phyloP scores from a whole-genome alignment of 2,888 invertebrate species.

The Pyrocoelia pectoralis region DNA sequence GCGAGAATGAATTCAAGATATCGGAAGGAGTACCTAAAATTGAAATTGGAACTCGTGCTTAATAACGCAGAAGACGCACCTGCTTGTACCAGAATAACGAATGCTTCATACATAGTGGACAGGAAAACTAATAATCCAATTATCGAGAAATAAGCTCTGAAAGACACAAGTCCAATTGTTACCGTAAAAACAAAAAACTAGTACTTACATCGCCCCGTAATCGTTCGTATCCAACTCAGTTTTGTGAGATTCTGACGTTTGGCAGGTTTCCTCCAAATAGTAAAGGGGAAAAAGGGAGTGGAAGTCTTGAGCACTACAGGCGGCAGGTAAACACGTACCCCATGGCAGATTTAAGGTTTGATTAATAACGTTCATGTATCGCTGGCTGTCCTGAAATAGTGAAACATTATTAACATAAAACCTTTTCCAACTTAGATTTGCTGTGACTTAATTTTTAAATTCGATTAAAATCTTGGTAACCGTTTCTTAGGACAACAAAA shows the following conservation, averaged over 20 bases:
- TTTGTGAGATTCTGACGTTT: not conserved
- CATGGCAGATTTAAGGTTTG: not conserved
- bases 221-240: not conserved
- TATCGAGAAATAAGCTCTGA: not conserved
- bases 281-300: not conserved
- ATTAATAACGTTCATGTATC: too few species aligned
- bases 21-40: not conserved
- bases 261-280: not conserved
- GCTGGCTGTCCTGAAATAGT: too few species aligned
- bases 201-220: not conserved
- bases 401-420: too few species aligned
- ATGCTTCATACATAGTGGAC: too few species aligned
- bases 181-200: not conserved
- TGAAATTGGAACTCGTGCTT: too few species aligned
- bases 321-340: not conserved
- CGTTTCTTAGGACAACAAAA: too few species aligned
- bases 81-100: too few species aligned
- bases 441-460: too few species aligned
- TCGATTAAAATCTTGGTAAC: too few species aligned
- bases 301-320: not conserved
- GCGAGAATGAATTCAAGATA: not conserved
- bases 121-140: not conserved
- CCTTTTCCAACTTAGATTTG: too few species aligned
- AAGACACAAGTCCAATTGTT: not conserved
- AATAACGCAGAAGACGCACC: too few species aligned